A percentile compares a stretch with the other conserved stretches of the same genome.
These are phyloP conservation scores for Chromobotia macracanthus DNA, from an alignment of 2,797 vertebrate genomes.

Conservation along the genomic window DNA sequence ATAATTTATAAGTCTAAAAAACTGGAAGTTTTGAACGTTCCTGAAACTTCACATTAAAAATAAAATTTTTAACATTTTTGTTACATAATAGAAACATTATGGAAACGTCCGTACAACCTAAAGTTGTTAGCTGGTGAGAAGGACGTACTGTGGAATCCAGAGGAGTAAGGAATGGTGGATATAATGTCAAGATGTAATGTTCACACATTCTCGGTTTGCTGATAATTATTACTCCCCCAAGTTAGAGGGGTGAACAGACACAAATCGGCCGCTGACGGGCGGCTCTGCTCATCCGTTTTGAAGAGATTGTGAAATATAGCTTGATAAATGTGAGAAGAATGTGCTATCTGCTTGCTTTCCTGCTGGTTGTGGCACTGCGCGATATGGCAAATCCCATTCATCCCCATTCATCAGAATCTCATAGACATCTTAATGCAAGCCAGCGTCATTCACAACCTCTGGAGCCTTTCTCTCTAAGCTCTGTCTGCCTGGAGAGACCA, in stretches of 20 bases:
- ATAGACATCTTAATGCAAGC: slow-evolving; percentile 54
- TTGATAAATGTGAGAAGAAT: slow-evolving; percentile 59
- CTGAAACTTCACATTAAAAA: no score
- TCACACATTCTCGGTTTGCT: slow-evolving; percentile 41
- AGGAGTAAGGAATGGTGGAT: slow-evolving; percentile 11
- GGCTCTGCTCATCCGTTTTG: slow-evolving; percentile 53
- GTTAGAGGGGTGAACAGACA: slow-evolving; percentile 48
- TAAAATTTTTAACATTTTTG: no score
- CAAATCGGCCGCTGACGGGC: slow-evolving; percentile 49
- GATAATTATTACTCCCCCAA: slow-evolving; percentile 54
- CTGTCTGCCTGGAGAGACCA: slow-evolving; percentile 33
- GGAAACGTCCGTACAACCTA: neutral
- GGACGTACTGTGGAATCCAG: neutral
- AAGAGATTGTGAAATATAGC: slow-evolving; percentile 52
- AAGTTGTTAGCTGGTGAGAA: neutral
- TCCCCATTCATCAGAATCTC: slow-evolving; percentile 49
- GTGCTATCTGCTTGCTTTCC: slow-evolving; percentile 56
- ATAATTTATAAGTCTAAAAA: no score
- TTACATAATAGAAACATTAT: no score
- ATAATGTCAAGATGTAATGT: slow-evolving; percentile 22
- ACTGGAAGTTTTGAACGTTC: no score
- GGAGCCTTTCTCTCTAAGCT: slow-evolving; percentile 41
- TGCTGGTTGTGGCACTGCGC: slow-evolving; percentile 50
- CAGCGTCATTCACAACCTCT: slow-evolving; percentile 46
- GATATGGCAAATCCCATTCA: slow-evolving; percentile 54